Percentiles rank a stretch among this genome's conserved stretches.
Conservation (phyloP, 2,113 vertebrate species). For the Chaetodon trifascialis region DNA sequence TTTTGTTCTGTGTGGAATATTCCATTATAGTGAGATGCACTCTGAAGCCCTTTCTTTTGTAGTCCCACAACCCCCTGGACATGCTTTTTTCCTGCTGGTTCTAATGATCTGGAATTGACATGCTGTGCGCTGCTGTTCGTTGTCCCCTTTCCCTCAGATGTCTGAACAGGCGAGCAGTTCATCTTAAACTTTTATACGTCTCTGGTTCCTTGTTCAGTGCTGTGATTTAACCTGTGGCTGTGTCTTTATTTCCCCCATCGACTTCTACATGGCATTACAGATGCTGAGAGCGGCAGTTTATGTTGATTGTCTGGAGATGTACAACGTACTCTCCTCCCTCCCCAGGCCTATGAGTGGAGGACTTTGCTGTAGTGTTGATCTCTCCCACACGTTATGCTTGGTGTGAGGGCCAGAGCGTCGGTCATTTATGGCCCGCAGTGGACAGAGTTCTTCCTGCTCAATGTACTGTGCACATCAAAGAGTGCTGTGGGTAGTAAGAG, state of each 20-base stretch:
- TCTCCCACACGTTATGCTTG: background rate
- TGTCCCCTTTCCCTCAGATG: constrained; percentile 12
- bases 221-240: constrained; percentile 15
- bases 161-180: constrained; percentile 10
- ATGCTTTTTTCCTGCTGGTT: constrained; percentile 11
- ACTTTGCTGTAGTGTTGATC: background rate
- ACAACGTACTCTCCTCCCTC: background rate
- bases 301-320: background rate
- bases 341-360: background rate
- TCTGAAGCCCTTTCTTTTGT: constrained; percentile 28
- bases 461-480: background rate
- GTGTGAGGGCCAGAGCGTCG: background rate
- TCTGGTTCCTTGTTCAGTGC: constrained; percentile 11
- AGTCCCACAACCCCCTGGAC: constrained; percentile 1
- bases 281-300: background rate
- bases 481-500: background rate
- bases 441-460: background rate
- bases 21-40: constrained; percentile 12
- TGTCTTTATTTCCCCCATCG: background rate
- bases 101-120: constrained; percentile 52
- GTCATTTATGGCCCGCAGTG: background rate
- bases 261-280: background rate
- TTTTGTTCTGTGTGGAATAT: constrained; percentile 16
- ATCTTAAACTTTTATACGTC: background rate
- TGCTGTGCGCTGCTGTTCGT: constrained; percentile 19